These are phyloP conservation scores for Salpingus planirostris DNA, from an alignment of 2,888 invertebrate genomes.

Conservation along the genomic window DNA sequence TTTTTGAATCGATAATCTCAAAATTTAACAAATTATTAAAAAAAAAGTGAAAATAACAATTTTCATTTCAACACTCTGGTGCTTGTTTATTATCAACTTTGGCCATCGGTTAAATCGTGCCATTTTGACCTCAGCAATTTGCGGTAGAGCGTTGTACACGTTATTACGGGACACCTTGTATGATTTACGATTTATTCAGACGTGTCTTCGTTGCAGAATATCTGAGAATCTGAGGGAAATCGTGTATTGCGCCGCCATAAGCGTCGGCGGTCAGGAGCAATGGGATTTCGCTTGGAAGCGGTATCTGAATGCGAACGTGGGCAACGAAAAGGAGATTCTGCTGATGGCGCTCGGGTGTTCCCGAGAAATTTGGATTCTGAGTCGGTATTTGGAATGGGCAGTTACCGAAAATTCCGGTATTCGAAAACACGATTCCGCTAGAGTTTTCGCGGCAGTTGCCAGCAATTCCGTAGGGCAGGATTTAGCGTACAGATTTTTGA, in stretches of 20 bases:
- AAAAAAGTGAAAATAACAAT: no score
- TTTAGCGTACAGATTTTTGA: constrained; percentile 70
- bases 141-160: no score
- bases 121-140: no score
- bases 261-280: constrained; percentile 71
- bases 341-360: constrained; percentile 75
- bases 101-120: no score
- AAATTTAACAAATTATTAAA: no score
- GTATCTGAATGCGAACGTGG: constrained; percentile 65
- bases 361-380: constrained; percentile 71
- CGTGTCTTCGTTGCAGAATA: constrained; percentile 50
- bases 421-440: constrained; percentile 70
- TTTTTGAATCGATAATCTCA: no score
- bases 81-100: no score
- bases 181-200: no score
- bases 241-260: constrained; percentile 81
- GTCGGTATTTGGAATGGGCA: constrained; percentile 67
- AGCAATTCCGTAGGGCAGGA: constrained; percentile 70
- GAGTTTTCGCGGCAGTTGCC: constrained; percentile 70
- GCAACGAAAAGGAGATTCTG: constrained; percentile 71
- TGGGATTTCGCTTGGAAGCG: constrained; percentile 86
- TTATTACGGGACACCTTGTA: no score
- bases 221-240: constrained; percentile 73
- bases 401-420: constrained; percentile 66
- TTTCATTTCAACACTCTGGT: no score